Percentiles rank a stretch among this genome's conserved stretches.
phyloP scores from a whole-genome alignment of 2,888 invertebrate genomes.

The Drosophila infuscata region DNA sequence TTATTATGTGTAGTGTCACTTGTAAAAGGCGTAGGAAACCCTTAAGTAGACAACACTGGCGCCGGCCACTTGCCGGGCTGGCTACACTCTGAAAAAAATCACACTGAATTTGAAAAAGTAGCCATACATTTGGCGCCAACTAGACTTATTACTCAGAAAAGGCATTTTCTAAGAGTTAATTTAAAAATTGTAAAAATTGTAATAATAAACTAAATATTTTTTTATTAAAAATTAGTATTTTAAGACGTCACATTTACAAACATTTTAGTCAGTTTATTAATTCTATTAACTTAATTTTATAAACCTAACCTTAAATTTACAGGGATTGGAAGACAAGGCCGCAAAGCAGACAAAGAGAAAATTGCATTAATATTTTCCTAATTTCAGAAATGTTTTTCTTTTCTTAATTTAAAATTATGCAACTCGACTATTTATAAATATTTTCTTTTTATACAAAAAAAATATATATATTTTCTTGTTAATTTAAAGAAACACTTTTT shows the following conservation, averaged over 20 bases:
- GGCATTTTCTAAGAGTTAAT: too few species aligned
- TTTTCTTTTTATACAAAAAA: background rate
- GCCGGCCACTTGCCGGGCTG: conserved; percentile 39
- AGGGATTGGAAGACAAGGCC: background rate
- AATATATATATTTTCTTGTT: background rate
- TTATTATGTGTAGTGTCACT: conserved; percentile 35
- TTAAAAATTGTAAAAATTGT: too few species aligned
- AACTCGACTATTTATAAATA: too few species aligned
- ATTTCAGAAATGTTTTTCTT: background rate
- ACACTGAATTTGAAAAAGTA: background rate
- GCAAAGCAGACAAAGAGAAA: background rate
- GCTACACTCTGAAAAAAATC: background rate
- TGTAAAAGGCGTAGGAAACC: conserved; percentile 17
- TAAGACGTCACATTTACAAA: background rate
- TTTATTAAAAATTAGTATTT: background rate
- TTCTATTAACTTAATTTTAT: background rate
- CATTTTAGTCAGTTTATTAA: background rate
- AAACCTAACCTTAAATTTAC: background rate
- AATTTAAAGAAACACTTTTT: background rate
- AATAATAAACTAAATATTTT: too few species aligned
- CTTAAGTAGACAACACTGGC: conserved; percentile 46
- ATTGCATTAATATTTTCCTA: background rate
- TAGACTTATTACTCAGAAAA: background rate
- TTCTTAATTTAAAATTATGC: background rate
- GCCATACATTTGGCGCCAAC: conserved; percentile 4